Conservation (phyloP, 2,888 invertebrate genomes). For the Agrochola litura region DNA sequence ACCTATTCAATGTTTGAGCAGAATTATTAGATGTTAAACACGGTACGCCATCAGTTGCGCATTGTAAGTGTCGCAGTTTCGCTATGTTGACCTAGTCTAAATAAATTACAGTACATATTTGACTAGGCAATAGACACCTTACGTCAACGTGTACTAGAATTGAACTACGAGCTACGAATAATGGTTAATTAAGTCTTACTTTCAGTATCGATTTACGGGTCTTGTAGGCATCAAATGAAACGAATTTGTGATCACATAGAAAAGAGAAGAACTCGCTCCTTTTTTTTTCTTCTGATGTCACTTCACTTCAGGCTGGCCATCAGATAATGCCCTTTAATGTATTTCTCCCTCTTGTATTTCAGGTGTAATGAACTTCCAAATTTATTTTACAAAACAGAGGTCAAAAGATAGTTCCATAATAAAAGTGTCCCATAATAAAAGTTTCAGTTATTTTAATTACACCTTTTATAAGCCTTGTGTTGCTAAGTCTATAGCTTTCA, state of each 20-base stretch:
- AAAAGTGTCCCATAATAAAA: not conserved
- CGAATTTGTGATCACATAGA: not conserved
- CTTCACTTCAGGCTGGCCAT: not conserved
- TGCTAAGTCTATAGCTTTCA: not conserved
- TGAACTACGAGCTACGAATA: not conserved
- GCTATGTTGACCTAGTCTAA: conserved; percentile 36
- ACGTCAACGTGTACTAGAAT: not conserved
- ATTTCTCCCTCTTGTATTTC: not conserved
- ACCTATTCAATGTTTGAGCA: not conserved
- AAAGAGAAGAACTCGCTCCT: not conserved
- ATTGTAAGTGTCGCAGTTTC: conserved; percentile 41
- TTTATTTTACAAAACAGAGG: not conserved
- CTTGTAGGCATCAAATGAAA: not conserved
- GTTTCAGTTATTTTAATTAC: not conserved
- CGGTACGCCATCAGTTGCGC: conserved; percentile 21
- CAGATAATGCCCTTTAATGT: not conserved
- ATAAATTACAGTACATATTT: conserved; percentile 42
- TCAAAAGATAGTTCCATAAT: not conserved
- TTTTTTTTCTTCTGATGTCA: not conserved
- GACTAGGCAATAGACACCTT: conserved; percentile 18
- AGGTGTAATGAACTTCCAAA: not conserved
- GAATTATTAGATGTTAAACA: conserved; percentile 25
- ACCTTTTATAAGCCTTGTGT: not conserved
- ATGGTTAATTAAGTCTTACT: not conserved
- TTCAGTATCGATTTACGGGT: not conserved